Evolutionary conservation across 2,113 vertebrate species (phyloP), one percentile per base, ranked within the genome.

Genomic region (Atractosteus spatula): DNA sequence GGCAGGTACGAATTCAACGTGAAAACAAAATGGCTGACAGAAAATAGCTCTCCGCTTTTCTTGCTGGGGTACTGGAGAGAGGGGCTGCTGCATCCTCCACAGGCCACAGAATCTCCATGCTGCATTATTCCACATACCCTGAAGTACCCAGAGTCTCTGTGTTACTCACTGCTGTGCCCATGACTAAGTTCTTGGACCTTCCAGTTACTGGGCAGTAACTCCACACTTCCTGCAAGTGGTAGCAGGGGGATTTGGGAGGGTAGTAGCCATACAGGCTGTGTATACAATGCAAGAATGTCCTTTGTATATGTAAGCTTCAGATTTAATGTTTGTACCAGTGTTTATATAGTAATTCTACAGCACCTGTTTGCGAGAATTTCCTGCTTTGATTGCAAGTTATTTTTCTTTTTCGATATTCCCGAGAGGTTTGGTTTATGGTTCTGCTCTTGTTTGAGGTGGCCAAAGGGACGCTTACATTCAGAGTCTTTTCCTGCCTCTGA

Each of bases 271-370:
- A 29, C 29, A 29, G 29, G 29, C 29, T 29, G 29, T 12, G 3
- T 17, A 41, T 11, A 29, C 61, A 66, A 16, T 66, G 41, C 70
- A 68, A 76, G 74, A 74, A 72, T 56, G 72, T 71, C 64, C 74
- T 80, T 76, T 88, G 80, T 87, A 83, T 77, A 84, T 85, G 77
- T 10, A 61, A 71, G 73, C 77, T 79, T 77, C 78, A 81, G 83
- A 76, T 79, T 84, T 74, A 73, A 62, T 70, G 44, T 73, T 65
- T 62, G 17, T 47, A n/a, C n/a, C 8, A 71, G 56, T 47, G 16
- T 59, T 8, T 16, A 4, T 13, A 59, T 59, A 14, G n/a, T 59
- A n/a, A 13, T 54, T 81, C 77, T 74, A 77, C 63, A 44, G 62
- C 74, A 73, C 68, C 75, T 64, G 70, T 82, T 75, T 67, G 72